Evolutionary conservation across 2,888 invertebrate genomes (phyloP).

Genomic region (Metacarcinus magister): DNA sequence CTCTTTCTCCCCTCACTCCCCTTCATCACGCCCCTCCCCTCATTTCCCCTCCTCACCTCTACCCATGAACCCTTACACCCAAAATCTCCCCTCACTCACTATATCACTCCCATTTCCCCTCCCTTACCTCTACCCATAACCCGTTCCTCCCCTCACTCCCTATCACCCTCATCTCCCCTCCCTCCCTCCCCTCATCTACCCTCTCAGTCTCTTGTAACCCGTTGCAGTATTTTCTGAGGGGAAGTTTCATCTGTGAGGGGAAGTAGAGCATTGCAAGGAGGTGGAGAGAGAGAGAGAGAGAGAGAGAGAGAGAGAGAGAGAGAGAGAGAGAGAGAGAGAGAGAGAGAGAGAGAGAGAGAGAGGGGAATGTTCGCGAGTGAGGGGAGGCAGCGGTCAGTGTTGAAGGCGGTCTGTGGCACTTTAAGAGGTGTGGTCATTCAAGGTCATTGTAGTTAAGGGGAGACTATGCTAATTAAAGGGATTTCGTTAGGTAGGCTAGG

Average conservation of each 20-base stretch:
- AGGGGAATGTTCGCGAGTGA: neutral
- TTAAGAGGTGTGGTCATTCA: neutral
- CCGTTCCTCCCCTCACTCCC: no score
- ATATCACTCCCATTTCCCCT: neutral
- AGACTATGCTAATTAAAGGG: no score
- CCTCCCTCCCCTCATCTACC: neutral
- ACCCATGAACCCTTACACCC: neutral
- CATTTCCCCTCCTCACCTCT: neutral
- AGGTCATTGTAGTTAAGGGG: neutral
- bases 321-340: conserved; percentile 3
- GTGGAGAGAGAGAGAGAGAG: conserved; percentile 5
- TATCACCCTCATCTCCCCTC: neutral
- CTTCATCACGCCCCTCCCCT: conserved; percentile 31
- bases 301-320: conserved; percentile 52
- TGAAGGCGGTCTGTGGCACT: neutral
- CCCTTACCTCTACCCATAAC: neutral
- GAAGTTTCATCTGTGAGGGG: neutral
- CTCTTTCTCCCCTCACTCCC: neutral
- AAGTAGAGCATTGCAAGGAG: neutral
- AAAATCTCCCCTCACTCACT: neutral
- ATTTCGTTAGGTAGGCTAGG: no score
- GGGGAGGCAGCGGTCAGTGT: no score
- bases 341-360: neutral
- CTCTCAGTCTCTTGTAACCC: neutral
- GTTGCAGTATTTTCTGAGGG: neutral